A percentile compares a stretch with the other conserved stretches of the same genome.
phyloP scores from a whole-genome alignment of 2,797 vertebrate genomes.

The Sebastes vulpes region DNA sequence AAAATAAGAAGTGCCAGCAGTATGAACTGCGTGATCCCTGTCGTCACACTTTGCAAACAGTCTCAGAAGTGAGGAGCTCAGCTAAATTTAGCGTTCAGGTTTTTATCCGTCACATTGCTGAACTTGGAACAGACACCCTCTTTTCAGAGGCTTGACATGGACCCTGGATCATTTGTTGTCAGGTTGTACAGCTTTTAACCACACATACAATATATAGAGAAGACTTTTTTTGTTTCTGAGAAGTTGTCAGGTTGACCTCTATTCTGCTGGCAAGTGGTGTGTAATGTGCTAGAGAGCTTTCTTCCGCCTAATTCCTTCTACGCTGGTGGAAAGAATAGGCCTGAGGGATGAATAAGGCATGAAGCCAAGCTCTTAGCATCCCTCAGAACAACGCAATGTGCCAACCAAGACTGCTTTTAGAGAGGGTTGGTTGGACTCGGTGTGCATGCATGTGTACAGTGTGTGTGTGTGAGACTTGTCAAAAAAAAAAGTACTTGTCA shows the following conservation, averaged over 20 bases:
- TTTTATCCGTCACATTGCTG: not conserved
- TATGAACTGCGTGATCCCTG: not conserved
- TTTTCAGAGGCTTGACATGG: not conserved
- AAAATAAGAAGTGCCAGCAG: not conserved
- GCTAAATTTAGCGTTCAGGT: not conserved
- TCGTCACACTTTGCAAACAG: constrained; percentile 5
- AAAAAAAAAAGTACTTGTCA: constrained; percentile 39
- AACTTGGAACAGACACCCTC: not conserved
- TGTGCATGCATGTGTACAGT: not conserved
- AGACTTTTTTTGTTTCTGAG: not conserved
- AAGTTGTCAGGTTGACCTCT: constrained; percentile 37
- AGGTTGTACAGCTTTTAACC: not conserved
- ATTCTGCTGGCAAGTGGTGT: constrained; percentile 19
- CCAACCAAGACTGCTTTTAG: constrained; percentile 60
- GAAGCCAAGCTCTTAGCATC: constrained; percentile 68
- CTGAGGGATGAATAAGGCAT: constrained; percentile 81
- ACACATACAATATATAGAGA: not conserved
- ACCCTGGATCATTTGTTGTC: not conserved
- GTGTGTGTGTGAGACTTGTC: not conserved
- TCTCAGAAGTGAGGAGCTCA: not conserved
- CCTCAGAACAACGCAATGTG: constrained; percentile 56
- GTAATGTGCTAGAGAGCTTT: constrained; percentile 31
- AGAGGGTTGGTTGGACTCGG: constrained; percentile 8
- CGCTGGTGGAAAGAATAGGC: constrained; percentile 52
- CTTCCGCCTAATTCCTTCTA: constrained; percentile 37